Conservation (phyloP, 2,113 vertebrate genomes). For the Clarias magur region DNA sequence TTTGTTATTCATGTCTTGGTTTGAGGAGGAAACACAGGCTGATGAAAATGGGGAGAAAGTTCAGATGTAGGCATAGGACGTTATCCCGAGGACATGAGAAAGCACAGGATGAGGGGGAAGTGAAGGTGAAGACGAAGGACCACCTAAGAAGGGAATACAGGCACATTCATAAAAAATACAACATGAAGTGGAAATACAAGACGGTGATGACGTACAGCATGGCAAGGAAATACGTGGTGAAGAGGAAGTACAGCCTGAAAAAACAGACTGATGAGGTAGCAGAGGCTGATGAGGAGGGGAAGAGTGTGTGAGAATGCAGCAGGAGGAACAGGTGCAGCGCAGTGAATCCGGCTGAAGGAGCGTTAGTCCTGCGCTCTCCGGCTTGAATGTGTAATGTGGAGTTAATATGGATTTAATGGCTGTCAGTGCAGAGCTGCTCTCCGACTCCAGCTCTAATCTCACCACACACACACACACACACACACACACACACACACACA, state of each 20-base stretch:
- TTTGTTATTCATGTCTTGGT: not conserved
- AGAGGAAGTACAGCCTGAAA: not conserved
- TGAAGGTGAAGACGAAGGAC: not conserved
- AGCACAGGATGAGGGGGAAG: not conserved
- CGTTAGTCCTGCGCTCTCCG: slow-evolving; percentile 56
- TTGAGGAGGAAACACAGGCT: not conserved
- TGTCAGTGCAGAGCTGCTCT: slow-evolving; percentile 63
- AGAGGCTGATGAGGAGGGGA: not conserved
- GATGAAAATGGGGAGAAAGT: not conserved
- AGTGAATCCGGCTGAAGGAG: slow-evolving; percentile 40
- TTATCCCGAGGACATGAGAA: not conserved
- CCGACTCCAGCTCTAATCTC: slow-evolving; percentile 66
- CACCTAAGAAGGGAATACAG: not conserved
- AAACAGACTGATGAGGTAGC: too few species aligned
- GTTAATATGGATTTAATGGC: slow-evolving; percentile 78
- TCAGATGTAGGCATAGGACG: not conserved
- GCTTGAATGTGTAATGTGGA: slow-evolving; percentile 74
- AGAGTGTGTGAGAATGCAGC: not conserved
- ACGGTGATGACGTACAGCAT: not conserved
- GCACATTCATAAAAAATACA: not conserved
- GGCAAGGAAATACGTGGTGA: not conserved
- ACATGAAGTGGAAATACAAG: not conserved
- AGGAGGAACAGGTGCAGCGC: slow-evolving; percentile 59
- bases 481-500: slow-evolving; percentile 53
- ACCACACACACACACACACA: slow-evolving; percentile 54